A percentile compares a stretch with the other conserved stretches of the same genome.
Conservation (phyloP, 2,113 vertebrate genomes). For the Trematocara unimaculatum region DNA sequence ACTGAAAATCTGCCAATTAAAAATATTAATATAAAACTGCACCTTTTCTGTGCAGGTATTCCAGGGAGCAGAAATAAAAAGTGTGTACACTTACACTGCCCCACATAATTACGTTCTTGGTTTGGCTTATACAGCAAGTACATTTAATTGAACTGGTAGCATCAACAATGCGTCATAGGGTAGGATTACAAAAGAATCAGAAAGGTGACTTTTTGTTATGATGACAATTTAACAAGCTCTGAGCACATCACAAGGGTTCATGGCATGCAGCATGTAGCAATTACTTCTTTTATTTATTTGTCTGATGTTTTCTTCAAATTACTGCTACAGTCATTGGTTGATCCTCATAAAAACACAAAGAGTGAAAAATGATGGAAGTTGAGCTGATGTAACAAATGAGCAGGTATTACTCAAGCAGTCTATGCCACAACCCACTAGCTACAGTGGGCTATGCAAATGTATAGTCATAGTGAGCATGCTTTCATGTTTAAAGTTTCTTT, state of each 20-base stretch:
- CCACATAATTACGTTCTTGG: neutral
- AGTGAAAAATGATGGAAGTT: neutral
- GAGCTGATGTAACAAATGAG: neutral
- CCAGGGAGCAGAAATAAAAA: neutral
- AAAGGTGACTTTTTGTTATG: neutral
- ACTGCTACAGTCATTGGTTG: neutral
- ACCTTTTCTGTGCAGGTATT: neutral
- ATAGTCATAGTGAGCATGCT: neutral
- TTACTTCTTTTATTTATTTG: neutral
- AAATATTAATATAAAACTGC: neutral
- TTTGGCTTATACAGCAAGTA: neutral
- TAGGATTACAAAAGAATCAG: neutral
- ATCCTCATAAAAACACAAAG: neutral
- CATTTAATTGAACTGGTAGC: neutral
- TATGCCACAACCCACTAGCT: neutral
- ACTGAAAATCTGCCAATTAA: conserved; percentile 21
- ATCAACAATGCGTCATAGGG: neutral
- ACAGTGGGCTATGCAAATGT: neutral
- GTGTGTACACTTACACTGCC: neutral
- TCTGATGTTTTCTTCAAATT: neutral
- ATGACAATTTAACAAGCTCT: neutral
- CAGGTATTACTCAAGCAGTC: neutral
- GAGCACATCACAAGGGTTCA: neutral
- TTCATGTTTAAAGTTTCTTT: neutral
- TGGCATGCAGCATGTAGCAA: neutral